A percentile compares a stretch with the other conserved stretches of the same genome.
These are phyloP conservation scores for Reticulitermes speratus DNA, from an alignment of 1,140 invertebrate genomes.

Conservation along the genomic window DNA sequence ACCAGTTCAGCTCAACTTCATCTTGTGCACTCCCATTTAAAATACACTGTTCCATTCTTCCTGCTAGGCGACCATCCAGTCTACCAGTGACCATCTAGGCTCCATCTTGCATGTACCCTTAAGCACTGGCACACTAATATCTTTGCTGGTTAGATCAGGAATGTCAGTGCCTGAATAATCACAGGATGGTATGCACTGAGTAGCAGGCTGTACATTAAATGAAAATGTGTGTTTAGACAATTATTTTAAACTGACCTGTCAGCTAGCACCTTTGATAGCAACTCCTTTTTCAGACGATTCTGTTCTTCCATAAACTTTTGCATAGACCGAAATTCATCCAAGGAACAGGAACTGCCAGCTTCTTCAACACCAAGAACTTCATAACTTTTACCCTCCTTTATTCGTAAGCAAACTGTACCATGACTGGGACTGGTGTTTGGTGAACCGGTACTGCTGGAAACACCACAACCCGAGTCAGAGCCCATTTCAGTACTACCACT, in stretches of 20 bases:
- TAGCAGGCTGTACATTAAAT: too few species aligned
- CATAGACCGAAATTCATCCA: slow-evolving; percentile 66
- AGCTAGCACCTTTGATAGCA: slow-evolving; percentile 67
- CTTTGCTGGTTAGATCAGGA: too few species aligned
- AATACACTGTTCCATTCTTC: too few species aligned
- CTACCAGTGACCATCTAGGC: too few species aligned
- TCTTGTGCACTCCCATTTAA: too few species aligned
- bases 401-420: slow-evolving; percentile 14
- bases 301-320: slow-evolving; percentile 76
- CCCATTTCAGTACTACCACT: not conserved
- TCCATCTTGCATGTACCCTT: too few species aligned
- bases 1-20: too few species aligned
- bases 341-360: slow-evolving; percentile 17
- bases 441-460: not conserved
- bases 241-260: slow-evolving; percentile 56
- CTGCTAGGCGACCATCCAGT: too few species aligned
- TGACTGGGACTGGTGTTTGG: slow-evolving; percentile 19
- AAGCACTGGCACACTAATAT: too few species aligned
- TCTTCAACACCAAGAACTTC: slow-evolving; percentile 17
- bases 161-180: too few species aligned
- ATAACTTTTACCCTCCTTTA: slow-evolving; percentile 26
- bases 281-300: slow-evolving; percentile 69
- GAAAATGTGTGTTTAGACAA: too few species aligned
- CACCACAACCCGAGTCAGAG: not conserved
- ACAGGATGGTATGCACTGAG: too few species aligned